Base-by-base conservation (phyloP, 2,888 invertebrate species). In the Empis livida region DNA sequence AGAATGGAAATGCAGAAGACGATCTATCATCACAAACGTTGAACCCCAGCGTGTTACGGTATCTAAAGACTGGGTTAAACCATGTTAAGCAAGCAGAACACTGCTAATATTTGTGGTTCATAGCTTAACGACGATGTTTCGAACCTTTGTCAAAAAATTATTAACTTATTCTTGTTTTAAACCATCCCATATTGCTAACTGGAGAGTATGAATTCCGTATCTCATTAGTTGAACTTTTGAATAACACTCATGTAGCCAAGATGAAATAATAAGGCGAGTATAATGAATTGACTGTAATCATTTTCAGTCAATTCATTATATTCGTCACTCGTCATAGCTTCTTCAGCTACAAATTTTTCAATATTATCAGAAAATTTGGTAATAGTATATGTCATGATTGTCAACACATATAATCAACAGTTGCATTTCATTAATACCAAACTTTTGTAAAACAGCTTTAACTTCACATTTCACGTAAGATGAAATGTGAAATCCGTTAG, bases 161-260 rank as follows among this genome's bases (percentile, higher is more conserved):
- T 37, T 13, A 13, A 11, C 37, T 11, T 37, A 15, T 14, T 37
- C 37, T 37, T 37, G 37, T 15, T 37, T 15, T 37, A 15, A 15
- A 15, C 35, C 35, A 43, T 35, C 35, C 43, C 43, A 43, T 16
- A 43, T 43, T 43, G 32, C 16, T 35, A 35, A 17, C 43, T 37
- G 23, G 15, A 37, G 37, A 37, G 37, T 37, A 11, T 37, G 37
- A 37, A 37, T 37, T 37, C 37, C 37, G 14, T 15, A 37, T 6
- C 37, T 37, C 37, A 37, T 37, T 37, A 37, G 11, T 37, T 35
- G 43, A 2, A 43, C 17, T 16, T 43, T 17, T 20, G 35, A 16
- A 17, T 43, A 20, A 43, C 31, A 30, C 13, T 43, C 11, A 43
- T 30, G 43, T 14, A 43, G n/a, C 32, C 32, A 43, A 14, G 27